These are phyloP conservation scores for Rostratula benghalensis DNA, from an alignment of 2,113 vertebrate genomes.

Conservation along the genomic window DNA sequence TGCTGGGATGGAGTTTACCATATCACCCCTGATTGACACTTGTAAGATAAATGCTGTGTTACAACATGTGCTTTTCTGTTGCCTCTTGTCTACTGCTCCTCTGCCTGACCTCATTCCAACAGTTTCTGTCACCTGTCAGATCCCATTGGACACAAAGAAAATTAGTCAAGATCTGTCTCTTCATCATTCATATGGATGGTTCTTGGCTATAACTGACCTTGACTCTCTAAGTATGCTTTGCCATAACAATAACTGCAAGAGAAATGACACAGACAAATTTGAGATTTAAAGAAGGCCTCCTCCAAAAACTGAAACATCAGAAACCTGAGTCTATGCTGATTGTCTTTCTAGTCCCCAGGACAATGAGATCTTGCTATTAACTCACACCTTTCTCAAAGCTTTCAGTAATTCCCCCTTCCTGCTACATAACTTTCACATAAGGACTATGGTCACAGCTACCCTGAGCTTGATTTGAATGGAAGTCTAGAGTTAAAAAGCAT, in stretches of 20 bases:
- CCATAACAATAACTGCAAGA: not conserved
- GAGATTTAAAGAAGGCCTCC: not conserved
- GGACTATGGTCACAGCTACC: not conserved
- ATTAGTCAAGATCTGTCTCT: not conserved
- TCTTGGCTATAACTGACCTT: constrained; percentile 27
- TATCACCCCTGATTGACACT: not conserved
- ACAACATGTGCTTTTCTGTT: not conserved
- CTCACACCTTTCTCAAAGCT: not conserved
- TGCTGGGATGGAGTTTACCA: not conserved
- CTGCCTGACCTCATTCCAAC: constrained; percentile 2
- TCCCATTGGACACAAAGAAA: constrained; percentile 1
- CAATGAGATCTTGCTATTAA: not conserved
- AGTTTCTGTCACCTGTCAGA: constrained; percentile 29
- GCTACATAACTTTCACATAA: not conserved
- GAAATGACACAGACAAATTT: not conserved
- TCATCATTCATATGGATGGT: not conserved
- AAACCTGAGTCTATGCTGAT: not conserved
- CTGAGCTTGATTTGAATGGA: not conserved
- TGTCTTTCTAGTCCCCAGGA: not conserved
- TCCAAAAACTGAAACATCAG: not conserved
- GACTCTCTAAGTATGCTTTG: not conserved
- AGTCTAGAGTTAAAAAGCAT: not conserved
- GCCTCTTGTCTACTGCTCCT: not conserved
- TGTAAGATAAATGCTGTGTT: not conserved
- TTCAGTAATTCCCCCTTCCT: not conserved